Evolutionary conservation across 2,797 vertebrate genomes (phyloP).

Genomic region (Decapterus maruadsi): DNA sequence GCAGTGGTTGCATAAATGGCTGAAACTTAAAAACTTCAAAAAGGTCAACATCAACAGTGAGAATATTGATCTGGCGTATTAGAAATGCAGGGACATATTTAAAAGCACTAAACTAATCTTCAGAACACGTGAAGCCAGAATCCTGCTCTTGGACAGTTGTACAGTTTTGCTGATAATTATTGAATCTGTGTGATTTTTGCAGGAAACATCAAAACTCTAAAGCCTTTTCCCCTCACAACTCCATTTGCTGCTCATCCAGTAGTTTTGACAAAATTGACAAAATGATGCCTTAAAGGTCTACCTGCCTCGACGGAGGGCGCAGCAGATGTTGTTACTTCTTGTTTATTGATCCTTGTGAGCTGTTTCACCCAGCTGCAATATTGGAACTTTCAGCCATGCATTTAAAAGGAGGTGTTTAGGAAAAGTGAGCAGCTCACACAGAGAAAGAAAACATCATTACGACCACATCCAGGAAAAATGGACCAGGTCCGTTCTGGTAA

Average conservation of each 20-base stretch:
- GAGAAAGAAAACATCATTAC: not conserved
- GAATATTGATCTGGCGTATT: not conserved
- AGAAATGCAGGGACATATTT: not conserved
- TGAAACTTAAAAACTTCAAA: not conserved
- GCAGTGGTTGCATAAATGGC: not conserved
- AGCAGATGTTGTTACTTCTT: constrained; percentile 38
- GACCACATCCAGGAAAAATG: not conserved
- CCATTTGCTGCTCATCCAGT: not conserved
- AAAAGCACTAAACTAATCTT: not conserved
- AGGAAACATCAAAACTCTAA: not conserved
- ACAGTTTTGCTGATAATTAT: not conserved
- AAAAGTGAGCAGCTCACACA: constrained; percentile 15
- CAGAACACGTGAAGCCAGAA: not conserved
- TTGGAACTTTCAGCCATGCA: constrained; percentile 50
- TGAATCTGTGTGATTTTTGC: not conserved
- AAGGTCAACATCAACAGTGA: not conserved
- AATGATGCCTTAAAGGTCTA: not conserved
- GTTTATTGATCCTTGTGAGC: constrained; percentile 58
- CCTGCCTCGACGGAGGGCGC: constrained; percentile 6
- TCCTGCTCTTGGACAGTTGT: not conserved
- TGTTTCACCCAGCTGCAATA: constrained; percentile 20
- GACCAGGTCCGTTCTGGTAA: constrained; percentile 45
- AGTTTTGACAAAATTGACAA: constrained; percentile 11
- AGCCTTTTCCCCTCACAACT: no score
- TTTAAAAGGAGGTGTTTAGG: constrained; percentile 29